Evolutionary conservation across 92 coral and sea anemone genomes (phyloP).

Genomic region (Virgularia gustaviana): DNA sequence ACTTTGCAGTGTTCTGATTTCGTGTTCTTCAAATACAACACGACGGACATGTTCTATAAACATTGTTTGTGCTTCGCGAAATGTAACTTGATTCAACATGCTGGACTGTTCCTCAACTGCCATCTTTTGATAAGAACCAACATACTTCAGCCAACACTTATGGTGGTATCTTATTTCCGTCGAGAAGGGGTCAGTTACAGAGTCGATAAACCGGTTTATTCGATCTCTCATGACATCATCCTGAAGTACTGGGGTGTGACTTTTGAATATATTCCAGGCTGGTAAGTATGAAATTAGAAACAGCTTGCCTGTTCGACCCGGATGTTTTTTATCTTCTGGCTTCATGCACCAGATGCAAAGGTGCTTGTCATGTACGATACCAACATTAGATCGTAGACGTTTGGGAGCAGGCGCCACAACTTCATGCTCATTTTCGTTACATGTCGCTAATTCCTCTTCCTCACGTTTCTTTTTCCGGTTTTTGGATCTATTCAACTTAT

Average conservation of each 20-base stretch:
- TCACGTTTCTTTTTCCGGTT: constrained; percentile 3
- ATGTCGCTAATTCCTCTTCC: background rate
- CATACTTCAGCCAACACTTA: constrained; percentile 12
- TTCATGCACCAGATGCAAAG: constrained; percentile 18
- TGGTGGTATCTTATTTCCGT: constrained; percentile 21
- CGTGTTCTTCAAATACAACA: constrained; percentile 19
- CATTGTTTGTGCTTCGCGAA: constrained; percentile 22
- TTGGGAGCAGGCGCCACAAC: background rate
- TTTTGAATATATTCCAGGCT: constrained; percentile 26
- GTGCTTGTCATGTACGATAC: constrained; percentile 17
- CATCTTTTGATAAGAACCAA: constrained; percentile 17
- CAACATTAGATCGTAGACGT: constrained; percentile 11
- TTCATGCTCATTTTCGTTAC: background rate
- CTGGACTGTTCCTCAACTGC: constrained; percentile 13
- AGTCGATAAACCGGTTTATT: constrained; percentile 14
- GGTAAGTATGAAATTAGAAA: constrained; percentile 20
- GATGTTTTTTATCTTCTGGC: constrained; percentile 8
- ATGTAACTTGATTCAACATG: background rate
- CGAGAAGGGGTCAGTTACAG: constrained; percentile 16
- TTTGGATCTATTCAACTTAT: constrained; percentile 13
- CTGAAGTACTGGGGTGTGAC: constrained; percentile 11
- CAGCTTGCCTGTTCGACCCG: background rate
- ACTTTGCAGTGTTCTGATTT: constrained; percentile 24
- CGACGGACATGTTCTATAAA: constrained; percentile 21
- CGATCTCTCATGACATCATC: constrained; percentile 17